Percentiles rank a stretch among this genome's conserved stretches.
Evolutionary conservation across 2,113 vertebrate genomes (phyloP).

Genomic region (Castor canadensis): DNA sequence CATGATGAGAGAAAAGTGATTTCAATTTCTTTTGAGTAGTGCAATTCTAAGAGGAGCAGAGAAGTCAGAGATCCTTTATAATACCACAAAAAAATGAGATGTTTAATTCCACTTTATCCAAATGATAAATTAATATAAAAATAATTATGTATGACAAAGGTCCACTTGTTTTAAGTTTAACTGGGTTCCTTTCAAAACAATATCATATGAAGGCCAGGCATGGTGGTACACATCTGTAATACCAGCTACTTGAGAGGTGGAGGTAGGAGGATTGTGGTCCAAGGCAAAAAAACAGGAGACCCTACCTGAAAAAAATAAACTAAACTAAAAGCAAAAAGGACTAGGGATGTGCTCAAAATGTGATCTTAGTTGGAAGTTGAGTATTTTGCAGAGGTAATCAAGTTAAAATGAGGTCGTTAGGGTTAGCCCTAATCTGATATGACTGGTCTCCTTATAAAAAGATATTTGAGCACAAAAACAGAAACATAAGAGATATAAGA

Average conservation of each 20-base stretch:
- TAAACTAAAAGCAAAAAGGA: too few relatives aligned
- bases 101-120: slow-evolving; percentile 16
- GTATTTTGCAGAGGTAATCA: not conserved
- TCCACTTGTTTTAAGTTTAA: not conserved
- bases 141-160: slow-evolving; percentile 2
- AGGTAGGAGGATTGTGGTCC: too few relatives aligned
- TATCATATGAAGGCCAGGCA: too few relatives aligned
- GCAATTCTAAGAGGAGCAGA: not conserved
- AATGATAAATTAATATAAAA: slow-evolving; percentile 37
- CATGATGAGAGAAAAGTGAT: not conserved
- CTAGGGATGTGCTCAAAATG: not conserved
- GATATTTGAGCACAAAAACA: not conserved
- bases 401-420: not conserved
- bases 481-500: not conserved
- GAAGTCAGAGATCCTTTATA: not conserved
- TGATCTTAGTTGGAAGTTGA: not conserved
- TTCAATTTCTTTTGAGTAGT: slow-evolving; percentile 2
- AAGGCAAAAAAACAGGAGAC: too few relatives aligned
- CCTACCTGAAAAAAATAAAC: too few relatives aligned
- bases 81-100: slow-evolving; percentile 31
- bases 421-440: not conserved
- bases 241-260: too few relatives aligned
- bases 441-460: not conserved
- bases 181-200: not conserved
- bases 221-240: too few relatives aligned